Evolutionary conservation across 2,113 vertebrate genomes (phyloP).

Genomic region (Engystomops pustulosus): DNA sequence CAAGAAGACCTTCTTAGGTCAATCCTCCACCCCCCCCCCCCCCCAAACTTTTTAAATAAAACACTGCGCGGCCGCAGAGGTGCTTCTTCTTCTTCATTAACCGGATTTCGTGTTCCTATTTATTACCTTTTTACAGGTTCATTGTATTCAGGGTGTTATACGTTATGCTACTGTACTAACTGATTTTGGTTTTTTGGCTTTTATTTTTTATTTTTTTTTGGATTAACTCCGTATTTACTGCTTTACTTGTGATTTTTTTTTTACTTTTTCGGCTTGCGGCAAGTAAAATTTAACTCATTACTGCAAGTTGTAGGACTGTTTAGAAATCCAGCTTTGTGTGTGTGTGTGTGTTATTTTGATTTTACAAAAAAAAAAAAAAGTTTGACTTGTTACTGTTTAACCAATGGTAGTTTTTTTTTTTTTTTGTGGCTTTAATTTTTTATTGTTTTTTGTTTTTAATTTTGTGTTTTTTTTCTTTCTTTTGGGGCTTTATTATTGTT

Average conservation of each 20-base stretch:
- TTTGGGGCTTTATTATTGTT: slow-evolving; percentile 82
- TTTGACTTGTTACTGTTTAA: slow-evolving; percentile 94
- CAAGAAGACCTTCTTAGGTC: too few species aligned
- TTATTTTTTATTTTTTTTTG: slow-evolving; percentile 69
- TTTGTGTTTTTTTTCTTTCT: slow-evolving; percentile 64
- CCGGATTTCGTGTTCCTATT: too few species aligned
- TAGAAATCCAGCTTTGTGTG: slow-evolving; percentile 76
- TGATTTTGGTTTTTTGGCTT: slow-evolving; percentile 76
- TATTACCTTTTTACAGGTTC: slow-evolving; percentile 71
- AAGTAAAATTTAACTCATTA: slow-evolving; percentile 92
- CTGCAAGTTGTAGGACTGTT: slow-evolving; percentile 95
- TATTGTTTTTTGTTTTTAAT: slow-evolving; percentile 49
- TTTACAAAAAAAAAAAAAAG: slow-evolving; percentile 79
- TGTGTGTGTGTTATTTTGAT: background rate
- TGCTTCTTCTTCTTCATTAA: slow-evolving; percentile 67
- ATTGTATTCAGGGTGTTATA: slow-evolving; percentile 85
- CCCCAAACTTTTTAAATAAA: slow-evolving; percentile 76
- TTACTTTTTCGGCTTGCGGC: slow-evolving; percentile 74
- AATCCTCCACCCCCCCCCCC: too few species aligned
- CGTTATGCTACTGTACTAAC: slow-evolving; percentile 87
- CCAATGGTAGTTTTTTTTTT: slow-evolving; percentile 75
- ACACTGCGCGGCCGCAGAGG: slow-evolving; percentile 79
- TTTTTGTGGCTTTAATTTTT: slow-evolving; percentile 79
- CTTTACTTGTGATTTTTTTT: slow-evolving; percentile 73
- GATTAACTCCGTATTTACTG: slow-evolving; percentile 73